Conservation (phyloP, 2,888 invertebrate genomes). For the Mamestra brassicae region DNA sequence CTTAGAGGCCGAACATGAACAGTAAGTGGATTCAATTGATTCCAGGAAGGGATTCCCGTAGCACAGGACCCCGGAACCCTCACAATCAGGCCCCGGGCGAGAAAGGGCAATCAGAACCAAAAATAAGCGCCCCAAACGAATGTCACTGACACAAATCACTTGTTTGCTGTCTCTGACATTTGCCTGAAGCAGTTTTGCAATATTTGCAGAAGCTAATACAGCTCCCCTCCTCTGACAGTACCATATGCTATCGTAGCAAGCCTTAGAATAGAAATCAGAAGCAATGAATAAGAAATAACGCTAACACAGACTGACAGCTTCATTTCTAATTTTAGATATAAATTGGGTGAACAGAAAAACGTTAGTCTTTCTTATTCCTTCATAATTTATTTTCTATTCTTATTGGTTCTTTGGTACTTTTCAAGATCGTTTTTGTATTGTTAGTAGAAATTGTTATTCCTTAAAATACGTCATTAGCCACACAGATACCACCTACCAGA, state of each 20-base stretch:
- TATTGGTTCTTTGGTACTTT: not conserved
- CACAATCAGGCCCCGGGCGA: conserved; percentile 35
- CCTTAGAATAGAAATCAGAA: not conserved
- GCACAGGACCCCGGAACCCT: not conserved
- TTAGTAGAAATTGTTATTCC: not conserved
- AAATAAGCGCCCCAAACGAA: conserved; percentile 21
- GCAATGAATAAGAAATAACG: conserved; percentile 7
- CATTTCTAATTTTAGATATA: not conserved
- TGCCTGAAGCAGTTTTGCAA: conserved; percentile 2
- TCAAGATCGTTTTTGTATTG: not conserved
- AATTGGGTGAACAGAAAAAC: not conserved
- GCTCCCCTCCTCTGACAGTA: not conserved
- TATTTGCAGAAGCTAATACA: not conserved
- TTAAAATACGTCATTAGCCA: not conserved
- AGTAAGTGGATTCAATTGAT: conserved; percentile 33
- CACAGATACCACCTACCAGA: too few relatives aligned
- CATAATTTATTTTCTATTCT: not conserved
- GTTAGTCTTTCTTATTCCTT: not conserved
- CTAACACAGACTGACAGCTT: conserved; percentile 4
- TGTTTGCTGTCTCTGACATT: not conserved
- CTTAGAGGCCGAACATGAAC: conserved; percentile 4
- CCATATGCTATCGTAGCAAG: not conserved
- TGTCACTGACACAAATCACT: conserved; percentile 11
- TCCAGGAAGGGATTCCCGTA: conserved; percentile 11
- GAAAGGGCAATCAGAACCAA: conserved; percentile 26